Conservation (phyloP, 2,797 vertebrate genomes). For the Phaenicophaeus curvirostris region DNA sequence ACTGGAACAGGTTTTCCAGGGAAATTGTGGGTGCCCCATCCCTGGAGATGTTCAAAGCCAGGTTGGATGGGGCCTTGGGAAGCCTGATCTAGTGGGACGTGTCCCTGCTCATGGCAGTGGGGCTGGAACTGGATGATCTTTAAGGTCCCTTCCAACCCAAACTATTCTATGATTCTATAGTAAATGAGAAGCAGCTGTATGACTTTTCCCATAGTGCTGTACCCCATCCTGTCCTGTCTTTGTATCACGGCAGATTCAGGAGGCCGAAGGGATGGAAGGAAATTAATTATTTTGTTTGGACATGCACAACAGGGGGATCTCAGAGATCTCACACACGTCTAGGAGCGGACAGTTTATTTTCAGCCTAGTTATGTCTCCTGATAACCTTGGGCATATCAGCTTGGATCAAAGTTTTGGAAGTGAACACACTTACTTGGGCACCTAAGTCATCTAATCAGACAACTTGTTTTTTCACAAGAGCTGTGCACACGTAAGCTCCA, state of each 20-base stretch:
- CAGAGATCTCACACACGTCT: not conserved
- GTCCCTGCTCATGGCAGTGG: too few species aligned
- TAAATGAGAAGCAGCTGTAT: not conserved
- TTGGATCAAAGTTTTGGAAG: not conserved
- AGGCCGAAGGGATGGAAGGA: not conserved
- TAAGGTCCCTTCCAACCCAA: too few species aligned
- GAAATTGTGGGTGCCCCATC: too few species aligned
- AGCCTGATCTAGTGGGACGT: too few species aligned
- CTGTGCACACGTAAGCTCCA: accelerated
- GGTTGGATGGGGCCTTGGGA: too few species aligned
- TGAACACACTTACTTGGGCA: not conserved
- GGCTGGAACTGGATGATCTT: too few species aligned
- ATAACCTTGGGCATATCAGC: not conserved
- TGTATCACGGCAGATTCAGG: not conserved
- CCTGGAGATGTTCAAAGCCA: too few species aligned
- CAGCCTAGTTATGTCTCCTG: not conserved
- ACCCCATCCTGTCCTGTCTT: not conserved
- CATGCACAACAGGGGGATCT: not conserved
- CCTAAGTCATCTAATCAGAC: not conserved
- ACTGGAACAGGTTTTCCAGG: too few species aligned
- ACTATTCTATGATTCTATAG: too few species aligned
- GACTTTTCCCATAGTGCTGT: not conserved
- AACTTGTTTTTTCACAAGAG: not conserved
- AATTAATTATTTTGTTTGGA: not conserved
- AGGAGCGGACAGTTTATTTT: not conserved